Evolutionary conservation across 2,888 invertebrate genomes (phyloP), one percentile per base, ranked within the genome.

Genomic region (Acleris literana): DNA sequence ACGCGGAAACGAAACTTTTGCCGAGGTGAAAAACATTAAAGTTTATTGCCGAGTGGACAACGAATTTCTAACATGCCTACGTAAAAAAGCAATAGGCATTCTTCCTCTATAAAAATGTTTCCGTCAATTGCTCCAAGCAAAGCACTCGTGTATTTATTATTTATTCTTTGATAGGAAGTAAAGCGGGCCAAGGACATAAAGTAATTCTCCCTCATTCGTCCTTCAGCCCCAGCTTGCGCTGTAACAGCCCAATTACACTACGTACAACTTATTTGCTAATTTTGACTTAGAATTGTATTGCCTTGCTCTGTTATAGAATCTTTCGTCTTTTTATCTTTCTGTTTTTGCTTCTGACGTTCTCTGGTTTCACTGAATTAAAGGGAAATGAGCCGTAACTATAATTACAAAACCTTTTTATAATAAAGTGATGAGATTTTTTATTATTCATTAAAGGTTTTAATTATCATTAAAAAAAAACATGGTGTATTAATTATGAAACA

Each of bases 171-270:
- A 39, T 55, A 20, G 6, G 29, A 18, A 49, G 58, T 17, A n/a
- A 62, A 48, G 5, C 16, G 48, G 48, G 49, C 9, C 56, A 63
- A 44, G 49, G 56, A 43, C 55, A 49, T 33, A 46, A 39, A 43
- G 33, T 49, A 58, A 58, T 33, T 55, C 43, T 51, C 25, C 25
- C 39, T 11, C n/a, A 51, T 22, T 56, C 25, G 18, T 51, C 18
- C 51, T 55, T 49, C 33, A 43, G 39, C 16, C 55, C 39, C 18
- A 20, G 20, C 4, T 55, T 33, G 33, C 33, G n/a, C 44, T 5
- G 44, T 44, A 16, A 44, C 44, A 2, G 33, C 9, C 33, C 33
- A 33, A 33, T 33, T 33, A 33, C 33, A 33, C 33, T 33, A 33
- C 9, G 33, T 33, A 33, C 3, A 33, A 33, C 9, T 9, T 33